phyloP scores from a whole-genome alignment of 2,113 vertebrate species.

The Prionailurus viverrinus region DNA sequence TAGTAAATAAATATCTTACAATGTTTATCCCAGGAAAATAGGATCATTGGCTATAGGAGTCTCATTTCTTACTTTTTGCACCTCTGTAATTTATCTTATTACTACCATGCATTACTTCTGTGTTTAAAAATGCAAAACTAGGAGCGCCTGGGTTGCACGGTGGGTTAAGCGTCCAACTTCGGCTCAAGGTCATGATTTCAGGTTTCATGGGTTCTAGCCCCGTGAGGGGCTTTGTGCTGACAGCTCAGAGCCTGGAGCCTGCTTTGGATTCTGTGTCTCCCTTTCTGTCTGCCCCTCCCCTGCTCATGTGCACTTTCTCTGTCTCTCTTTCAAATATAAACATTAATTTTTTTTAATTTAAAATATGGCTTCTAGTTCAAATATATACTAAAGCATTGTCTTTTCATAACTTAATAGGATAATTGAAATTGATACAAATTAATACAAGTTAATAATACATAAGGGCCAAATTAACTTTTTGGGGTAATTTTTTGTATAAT shows the following conservation, averaged over 20 bases:
- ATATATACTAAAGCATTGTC: neutral
- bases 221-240: no score
- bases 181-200: no score
- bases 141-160: no score
- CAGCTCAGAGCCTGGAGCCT: no score
- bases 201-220: no score
- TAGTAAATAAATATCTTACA: neutral
- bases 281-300: no score
- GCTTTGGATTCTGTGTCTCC: no score
- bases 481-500: neutral
- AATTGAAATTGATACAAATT: conserved; percentile 39
- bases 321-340: no score
- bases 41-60: neutral
- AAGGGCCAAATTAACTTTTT: neutral
- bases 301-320: no score
- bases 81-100: neutral
- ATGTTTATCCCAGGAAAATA: neutral
- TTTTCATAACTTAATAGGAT: neutral
- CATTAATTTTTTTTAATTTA: conserved; percentile 46
- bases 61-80: neutral
- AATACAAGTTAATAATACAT: conserved; percentile 47
- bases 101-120: neutral
- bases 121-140: neutral
- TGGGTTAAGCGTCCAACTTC: no score
- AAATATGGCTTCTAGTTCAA: conserved; percentile 69